Base-by-base conservation (phyloP, 2,113 vertebrate genomes). In the Gadus macrocephalus region DNA sequence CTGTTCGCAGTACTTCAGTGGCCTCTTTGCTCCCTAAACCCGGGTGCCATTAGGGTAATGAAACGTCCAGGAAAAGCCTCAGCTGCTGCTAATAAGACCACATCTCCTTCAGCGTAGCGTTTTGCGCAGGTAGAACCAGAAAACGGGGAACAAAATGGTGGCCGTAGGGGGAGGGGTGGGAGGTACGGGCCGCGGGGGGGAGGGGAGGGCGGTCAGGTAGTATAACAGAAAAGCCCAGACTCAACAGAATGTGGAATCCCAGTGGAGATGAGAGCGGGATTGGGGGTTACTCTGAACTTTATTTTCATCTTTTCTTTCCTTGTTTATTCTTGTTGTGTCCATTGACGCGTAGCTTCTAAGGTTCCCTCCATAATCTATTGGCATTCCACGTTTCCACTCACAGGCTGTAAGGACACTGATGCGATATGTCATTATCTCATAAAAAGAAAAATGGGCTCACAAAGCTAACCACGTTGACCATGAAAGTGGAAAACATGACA, bases 41-140 rank as follows among this genome's bases (percentile, higher is more conserved):
- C 77, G 72, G 66, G 66, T 67, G 76, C 76, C 72, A 74, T 83
- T 84, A 79, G 71, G 74, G 27, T 81, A 75, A 87, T 86, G 83
- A 79, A 64, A 77, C 66, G 69, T 31, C 72, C 58, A 25, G 56
- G 72, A 76, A 53, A 71, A 56, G 20, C 25, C 62, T 79, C 70
- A 76, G 70, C 69, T 76, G 72, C 58, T 75, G 69, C 28, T 0
- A 56, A 69, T 27, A 64, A 53, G 64, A 53, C 65, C 20, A 35
- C 62, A 75, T 19, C 67, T 59, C 71, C 38, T 67, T 49, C 12
- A 49, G 42, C 42, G 9, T 9, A 49, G 42, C 42, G 8, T 49
- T 14, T 49, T 49, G 8, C 11, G 42, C 42, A 2, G 42, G 12
- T 9, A 49, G 42, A 49, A 9, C 42, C 8, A 49, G 42, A 49